Base-by-base conservation (phyloP, 64 coral and sea anemone genomes). In the Pocillopora verrucosa region DNA sequence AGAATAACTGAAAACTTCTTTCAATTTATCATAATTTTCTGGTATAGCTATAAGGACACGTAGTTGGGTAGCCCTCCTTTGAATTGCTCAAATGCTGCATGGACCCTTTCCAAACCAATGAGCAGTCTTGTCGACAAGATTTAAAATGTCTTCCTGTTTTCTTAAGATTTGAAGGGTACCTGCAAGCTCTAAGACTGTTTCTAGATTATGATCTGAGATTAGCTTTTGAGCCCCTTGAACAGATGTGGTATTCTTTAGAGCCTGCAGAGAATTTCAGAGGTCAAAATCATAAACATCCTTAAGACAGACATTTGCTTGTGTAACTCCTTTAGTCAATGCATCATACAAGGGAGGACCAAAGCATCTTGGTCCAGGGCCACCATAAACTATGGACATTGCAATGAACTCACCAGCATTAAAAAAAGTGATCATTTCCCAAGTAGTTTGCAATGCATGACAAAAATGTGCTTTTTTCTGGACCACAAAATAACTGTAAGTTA, bases 241-340 rank as follows among this genome's bases (percentile, higher is more conserved):
- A 5, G 61, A 57, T 61, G 36, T 73, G 14, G 79, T 36, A 75
- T 76, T 61, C 11, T 34, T 56, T 24, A 91, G 13, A 36, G 38
- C 78, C 12, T 75, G 38, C 9, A 84, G 79, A 19, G 70, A 84
- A 57, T 34, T 73, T 73, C 20, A 57, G 5, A 84, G 64, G 20
- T 91, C 70, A 34, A 74, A 59, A 91, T 91, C 89, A 84, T 83
- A 91, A 0, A 91, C 89, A 60, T 91, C 89, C 56, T 91, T 51
- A 36, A 84, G 13, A 34, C 34, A 15, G 16, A 91, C 78, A 61
- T 14, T 80, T 82, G 81, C 72, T 59, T 73, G n/a, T 17, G 30
- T 61, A 36, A 51, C 16, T 16, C 59, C 89, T 61, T 59, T 79
- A 26, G 73, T 41, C 34, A 91, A 58, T 34, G 68, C 68, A 20